These are phyloP conservation scores for Microctonus hyperodae DNA, from an alignment of 2,888 invertebrate species.

Conservation along the genomic window DNA sequence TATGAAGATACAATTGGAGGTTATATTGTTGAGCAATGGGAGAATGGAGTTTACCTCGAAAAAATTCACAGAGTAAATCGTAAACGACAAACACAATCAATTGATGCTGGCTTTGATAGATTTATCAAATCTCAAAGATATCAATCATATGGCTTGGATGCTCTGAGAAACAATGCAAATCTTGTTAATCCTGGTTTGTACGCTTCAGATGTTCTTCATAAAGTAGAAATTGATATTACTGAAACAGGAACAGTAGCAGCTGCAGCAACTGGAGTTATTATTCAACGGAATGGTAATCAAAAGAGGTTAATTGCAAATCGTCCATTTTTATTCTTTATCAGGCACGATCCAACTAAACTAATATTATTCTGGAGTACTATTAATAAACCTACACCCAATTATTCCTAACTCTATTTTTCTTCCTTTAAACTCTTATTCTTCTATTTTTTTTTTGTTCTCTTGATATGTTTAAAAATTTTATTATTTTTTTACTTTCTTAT, in stretches of 20 bases:
- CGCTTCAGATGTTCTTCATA: constrained; percentile 72
- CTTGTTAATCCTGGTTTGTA: constrained; percentile 69
- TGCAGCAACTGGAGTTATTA: constrained; percentile 69
- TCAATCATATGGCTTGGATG: constrained; percentile 52
- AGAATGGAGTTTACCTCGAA: constrained; percentile 47
- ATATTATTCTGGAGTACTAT: constrained; percentile 77
- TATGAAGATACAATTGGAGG: constrained; percentile 47
- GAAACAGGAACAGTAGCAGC: constrained; percentile 78
- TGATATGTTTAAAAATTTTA: too few species aligned
- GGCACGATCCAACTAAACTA: constrained; percentile 71
- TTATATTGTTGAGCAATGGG: constrained; percentile 53
- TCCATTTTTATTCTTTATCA: constrained; percentile 79
- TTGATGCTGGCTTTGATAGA: constrained; percentile 47
- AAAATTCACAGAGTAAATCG: constrained; percentile 31
- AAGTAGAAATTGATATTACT: constrained; percentile 71
- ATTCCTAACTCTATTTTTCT: constrained; percentile 23
- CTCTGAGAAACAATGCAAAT: constrained; percentile 54
- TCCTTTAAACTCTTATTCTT: not conserved
- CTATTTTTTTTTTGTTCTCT: too few species aligned
- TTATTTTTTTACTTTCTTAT: too few species aligned
- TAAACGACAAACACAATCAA: constrained; percentile 46
- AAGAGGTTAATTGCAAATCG: constrained; percentile 68
- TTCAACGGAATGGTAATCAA: constrained; percentile 67
- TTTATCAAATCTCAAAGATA: constrained; percentile 45
- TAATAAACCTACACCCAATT: constrained; percentile 66